Conservation (phyloP, 1,140 invertebrate genomes). For the Brachionus rotundiformis region DNA sequence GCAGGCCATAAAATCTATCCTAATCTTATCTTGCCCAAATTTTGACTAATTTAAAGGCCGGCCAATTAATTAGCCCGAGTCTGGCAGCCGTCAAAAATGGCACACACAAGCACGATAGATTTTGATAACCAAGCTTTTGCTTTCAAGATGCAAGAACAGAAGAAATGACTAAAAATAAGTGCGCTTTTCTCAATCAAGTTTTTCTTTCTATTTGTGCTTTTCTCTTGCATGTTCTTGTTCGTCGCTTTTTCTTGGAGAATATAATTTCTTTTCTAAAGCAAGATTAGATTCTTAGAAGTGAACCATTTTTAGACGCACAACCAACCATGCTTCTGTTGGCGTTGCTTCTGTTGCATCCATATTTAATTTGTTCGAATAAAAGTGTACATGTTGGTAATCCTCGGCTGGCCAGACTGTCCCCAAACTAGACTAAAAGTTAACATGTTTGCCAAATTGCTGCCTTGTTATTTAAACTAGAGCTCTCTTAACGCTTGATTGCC, state of each 20-base stretch:
- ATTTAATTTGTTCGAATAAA: background rate
- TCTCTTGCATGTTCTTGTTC: slow-evolving; percentile 39
- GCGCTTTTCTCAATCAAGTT: slow-evolving; percentile 8
- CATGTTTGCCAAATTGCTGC: background rate
- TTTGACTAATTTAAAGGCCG: background rate
- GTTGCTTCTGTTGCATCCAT: background rate
- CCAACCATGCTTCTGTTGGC: background rate
- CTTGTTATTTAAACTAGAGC: background rate
- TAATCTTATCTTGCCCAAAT: background rate
- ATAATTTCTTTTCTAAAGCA: background rate
- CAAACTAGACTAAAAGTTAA: slow-evolving; percentile 18
- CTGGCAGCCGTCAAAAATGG: background rate
- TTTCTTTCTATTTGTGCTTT: background rate
- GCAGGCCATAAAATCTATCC: background rate
- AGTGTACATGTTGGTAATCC: slow-evolving; percentile 13
- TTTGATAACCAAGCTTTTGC: background rate
- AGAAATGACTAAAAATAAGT: slow-evolving; percentile 51
- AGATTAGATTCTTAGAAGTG: background rate
- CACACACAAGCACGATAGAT: background rate
- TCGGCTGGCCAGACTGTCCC: background rate
- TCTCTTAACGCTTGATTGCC: slow-evolving; percentile 38
- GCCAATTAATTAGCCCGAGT: background rate
- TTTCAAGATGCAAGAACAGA: slow-evolving; percentile 46
- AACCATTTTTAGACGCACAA: slow-evolving; percentile 42
- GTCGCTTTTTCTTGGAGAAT: background rate